Conservation (phyloP, 2,797 vertebrate genomes). For the Rhodeus uyekii region DNA sequence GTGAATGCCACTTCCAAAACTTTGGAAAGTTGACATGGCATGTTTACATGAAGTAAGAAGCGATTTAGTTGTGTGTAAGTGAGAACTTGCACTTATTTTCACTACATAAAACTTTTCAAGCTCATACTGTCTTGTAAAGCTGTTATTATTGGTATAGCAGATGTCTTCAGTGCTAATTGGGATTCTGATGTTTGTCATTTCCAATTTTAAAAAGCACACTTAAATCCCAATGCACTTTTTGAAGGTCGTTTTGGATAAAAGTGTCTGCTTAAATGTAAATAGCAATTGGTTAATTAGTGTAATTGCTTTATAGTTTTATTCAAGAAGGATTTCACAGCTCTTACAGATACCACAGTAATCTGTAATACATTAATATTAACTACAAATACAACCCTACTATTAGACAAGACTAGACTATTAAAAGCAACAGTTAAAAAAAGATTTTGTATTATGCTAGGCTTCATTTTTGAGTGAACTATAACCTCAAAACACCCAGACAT, state of each 20-base stretch:
- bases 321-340: background rate
- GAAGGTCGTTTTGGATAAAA: background rate
- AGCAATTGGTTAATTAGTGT: background rate
- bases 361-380: background rate
- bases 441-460: background rate
- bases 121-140: background rate
- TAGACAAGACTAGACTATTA: background rate
- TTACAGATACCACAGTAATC: background rate
- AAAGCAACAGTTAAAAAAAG: background rate
- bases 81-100: background rate
- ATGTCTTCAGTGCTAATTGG: background rate
- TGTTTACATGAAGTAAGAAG: background rate
- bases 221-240: background rate
- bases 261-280: background rate
- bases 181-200: background rate
- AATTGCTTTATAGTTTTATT: background rate
- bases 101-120: background rate
- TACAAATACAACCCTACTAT: background rate
- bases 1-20: background rate
- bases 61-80: background rate
- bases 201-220: background rate
- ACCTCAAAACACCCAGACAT: constrained; percentile 1
- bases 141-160: background rate
- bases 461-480: background rate
- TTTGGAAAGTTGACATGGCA: background rate